A percentile compares a stretch with the other conserved stretches of the same genome.
Conservation (phyloP, 2,888 invertebrate genomes). For the Apamea epomidion region DNA sequence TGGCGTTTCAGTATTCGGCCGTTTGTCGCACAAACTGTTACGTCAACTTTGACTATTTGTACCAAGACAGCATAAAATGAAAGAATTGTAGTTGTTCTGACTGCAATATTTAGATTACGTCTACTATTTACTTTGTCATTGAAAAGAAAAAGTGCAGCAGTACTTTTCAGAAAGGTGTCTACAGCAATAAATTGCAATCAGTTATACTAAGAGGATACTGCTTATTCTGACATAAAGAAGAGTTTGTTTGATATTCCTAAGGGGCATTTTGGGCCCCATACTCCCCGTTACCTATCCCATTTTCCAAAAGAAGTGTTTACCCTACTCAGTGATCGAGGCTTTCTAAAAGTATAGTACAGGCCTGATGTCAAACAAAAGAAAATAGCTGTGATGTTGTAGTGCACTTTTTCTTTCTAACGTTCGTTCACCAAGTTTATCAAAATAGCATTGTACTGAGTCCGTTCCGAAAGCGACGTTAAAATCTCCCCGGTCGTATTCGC, state of each 20-base stretch:
- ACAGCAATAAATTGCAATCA: neutral
- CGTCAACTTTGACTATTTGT: slow-evolving; percentile 61
- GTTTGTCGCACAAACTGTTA: slow-evolving; percentile 46
- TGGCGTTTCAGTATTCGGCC: no score
- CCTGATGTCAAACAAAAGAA: neutral
- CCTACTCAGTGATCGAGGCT: neutral
- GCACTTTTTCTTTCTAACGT: neutral
- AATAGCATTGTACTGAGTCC: neutral
- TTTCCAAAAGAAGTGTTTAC: neutral
- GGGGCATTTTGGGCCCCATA: neutral
- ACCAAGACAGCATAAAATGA: slow-evolving; percentile 56
- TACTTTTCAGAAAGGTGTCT: neutral
- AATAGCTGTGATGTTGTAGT: neutral
- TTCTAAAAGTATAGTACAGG: neutral
- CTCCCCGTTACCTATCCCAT: neutral
- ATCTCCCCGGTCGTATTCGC: slow-evolving; percentile 54
- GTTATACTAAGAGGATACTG: neutral
- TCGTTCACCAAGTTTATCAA: neutral
- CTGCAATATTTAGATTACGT: neutral
- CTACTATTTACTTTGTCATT: no score
- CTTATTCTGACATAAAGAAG: neutral
- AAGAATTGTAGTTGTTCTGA: slow-evolving; percentile 36
- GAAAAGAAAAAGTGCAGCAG: neutral
- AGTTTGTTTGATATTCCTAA: no score
- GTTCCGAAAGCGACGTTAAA: slow-evolving; percentile 22